Base-by-base conservation (phyloP, 2,113 vertebrate species). In the Cynocephalus volans region DNA sequence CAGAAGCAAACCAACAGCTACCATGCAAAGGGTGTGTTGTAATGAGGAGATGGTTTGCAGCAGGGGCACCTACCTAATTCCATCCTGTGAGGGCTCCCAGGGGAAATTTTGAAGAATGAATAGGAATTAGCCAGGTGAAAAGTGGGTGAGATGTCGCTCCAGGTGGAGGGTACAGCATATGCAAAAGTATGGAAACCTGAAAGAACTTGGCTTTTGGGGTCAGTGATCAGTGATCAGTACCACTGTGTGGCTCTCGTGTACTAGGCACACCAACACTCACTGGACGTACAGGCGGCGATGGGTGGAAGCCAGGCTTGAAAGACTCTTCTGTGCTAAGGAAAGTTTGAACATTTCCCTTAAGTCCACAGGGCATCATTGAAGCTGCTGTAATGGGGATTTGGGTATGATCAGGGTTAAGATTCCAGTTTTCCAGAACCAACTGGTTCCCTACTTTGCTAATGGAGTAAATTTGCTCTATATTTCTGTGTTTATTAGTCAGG, bases 41-140 rank as follows among this genome's bases (percentile, higher is more conserved):
- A 58, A 36, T 75, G 70, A 88, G 86, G 76, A 6, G 1, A 17
- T 8, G n/a, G 17, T 58, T 28, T 17, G 50, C 1, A 56, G 58
- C 26, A 65, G 36, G 26, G 19, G 21, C 24, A 64, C n/a, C 65
- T 94, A 50, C 48, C 18, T 80, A 33, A 19, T 23, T 31, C 26
- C 65, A 9, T 45, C 60, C 41, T 75, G 1, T 58, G 62, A n/a
- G 24, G 11, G 5, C 12, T 84, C 24, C n/a, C 41, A 52, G 41
- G 50, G 77, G 72, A 84, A 24, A 31, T 17, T 31, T 76, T 31
- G n/a, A 93, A 94, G 60, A 64, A 54, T 54, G 28, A 75, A 31
- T 52, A 48, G 7, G 56, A 93, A 77, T 33, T 56, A 91, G 52
- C 26, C 50, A 80, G 79, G 80, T 75, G 82, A 86, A 41, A 79